These are phyloP conservation scores for Hemibagrus wyckioides DNA, from an alignment of 2,113 vertebrate genomes.

Conservation along the genomic window DNA sequence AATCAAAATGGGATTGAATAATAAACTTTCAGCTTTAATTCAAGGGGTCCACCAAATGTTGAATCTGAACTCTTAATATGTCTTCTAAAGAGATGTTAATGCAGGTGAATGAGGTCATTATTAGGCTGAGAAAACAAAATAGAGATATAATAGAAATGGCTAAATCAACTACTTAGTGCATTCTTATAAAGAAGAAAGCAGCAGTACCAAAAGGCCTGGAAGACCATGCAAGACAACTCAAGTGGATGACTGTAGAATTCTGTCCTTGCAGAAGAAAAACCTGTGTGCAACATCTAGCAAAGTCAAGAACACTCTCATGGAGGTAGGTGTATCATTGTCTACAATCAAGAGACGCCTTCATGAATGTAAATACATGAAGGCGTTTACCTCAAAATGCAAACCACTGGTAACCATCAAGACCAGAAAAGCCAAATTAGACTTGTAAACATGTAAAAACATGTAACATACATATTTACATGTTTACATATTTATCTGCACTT, in stretches of 20 bases:
- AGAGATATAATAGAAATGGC: neutral
- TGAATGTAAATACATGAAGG: neutral
- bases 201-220: neutral
- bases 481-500: too few species aligned
- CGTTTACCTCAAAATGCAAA: neutral
- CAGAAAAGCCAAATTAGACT: neutral
- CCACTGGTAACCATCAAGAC: neutral
- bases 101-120: neutral
- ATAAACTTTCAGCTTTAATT: neutral
- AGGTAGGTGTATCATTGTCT: neutral
- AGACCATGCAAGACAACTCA: neutral
- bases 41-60: neutral
- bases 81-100: neutral
- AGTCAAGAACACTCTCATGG: neutral
- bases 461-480: too few species aligned
- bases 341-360: neutral
- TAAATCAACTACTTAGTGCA: neutral
- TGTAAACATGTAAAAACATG: neutral
- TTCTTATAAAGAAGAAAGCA: neutral
- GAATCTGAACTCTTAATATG: neutral
- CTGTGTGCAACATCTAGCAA: neutral
- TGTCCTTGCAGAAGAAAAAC: neutral
- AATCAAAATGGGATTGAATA: neutral
- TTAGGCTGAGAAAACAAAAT: neutral
- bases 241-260: neutral